Conservation (phyloP, 1,140 invertebrate species). For the Hetaerina americana region DNA sequence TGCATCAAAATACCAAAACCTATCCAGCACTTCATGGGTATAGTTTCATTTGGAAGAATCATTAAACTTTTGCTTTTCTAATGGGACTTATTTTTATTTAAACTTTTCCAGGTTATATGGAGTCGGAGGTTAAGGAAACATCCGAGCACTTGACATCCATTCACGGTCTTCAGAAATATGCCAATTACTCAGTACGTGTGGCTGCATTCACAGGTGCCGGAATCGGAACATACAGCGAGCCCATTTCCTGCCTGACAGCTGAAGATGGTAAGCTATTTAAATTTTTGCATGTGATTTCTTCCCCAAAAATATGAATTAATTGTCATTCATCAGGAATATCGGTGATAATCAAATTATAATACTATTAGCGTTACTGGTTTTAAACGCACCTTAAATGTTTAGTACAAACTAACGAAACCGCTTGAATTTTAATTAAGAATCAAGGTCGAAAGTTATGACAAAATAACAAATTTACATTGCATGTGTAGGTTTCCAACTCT, state of each 20-base stretch:
- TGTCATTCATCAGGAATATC: background rate
- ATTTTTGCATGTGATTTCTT: too few species aligned
- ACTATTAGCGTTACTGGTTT: background rate
- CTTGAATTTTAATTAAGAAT: too few species aligned
- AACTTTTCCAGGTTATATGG: conserved; percentile 9
- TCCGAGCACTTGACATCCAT: conserved; percentile 17
- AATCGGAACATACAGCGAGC: conserved; percentile 31
- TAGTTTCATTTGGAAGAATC: too few species aligned
- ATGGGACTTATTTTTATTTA: too few species aligned
- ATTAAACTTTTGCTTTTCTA: too few species aligned
- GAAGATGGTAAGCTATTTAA: conserved; percentile 30
- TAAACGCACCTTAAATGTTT: too few species aligned
- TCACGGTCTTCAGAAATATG: conserved; percentile 19
- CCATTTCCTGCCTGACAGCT: conserved; percentile 32
- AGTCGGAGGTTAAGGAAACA: conserved; percentile 16
- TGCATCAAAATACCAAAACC: too few species aligned
- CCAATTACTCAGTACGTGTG: conserved; percentile 36
- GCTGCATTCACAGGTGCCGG: conserved; percentile 36
- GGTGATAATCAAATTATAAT: background rate
- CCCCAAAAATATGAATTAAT: conserved; percentile 21
- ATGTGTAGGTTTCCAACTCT: too few species aligned
- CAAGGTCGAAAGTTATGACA: too few species aligned
- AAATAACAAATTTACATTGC: too few species aligned
- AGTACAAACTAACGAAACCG: too few species aligned
- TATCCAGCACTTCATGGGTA: too few species aligned